These are phyloP conservation scores for Ceratitis capitata DNA, from an alignment of 1,140 invertebrate genomes.

Conservation along the genomic window DNA sequence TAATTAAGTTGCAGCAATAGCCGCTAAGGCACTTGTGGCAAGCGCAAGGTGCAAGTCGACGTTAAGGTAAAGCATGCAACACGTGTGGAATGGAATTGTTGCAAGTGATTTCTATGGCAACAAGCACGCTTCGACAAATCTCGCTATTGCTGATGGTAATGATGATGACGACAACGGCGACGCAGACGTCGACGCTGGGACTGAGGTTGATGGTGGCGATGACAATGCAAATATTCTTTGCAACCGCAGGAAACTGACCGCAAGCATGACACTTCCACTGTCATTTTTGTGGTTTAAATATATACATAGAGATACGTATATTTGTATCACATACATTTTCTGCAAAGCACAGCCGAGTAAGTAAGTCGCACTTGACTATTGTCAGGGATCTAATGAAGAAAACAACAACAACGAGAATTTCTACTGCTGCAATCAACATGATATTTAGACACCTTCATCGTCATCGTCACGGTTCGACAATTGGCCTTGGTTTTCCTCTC, in stretches of 20 bases:
- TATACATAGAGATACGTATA: neutral
- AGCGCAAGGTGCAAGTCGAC: neutral
- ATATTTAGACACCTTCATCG: neutral
- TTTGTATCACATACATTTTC: neutral
- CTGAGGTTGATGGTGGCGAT: constrained; percentile 1
- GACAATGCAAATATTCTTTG: neutral
- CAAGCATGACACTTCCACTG: neutral
- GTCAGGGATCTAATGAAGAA: neutral
- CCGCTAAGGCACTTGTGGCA: neutral
- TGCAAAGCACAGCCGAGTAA: neutral
- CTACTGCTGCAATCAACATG: neutral
- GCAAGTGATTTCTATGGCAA: neutral
- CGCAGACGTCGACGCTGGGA: neutral
- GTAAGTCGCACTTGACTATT: neutral
- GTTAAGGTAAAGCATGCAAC: neutral
- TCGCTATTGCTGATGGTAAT: neutral
- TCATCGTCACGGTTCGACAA: neutral
- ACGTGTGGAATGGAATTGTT: neutral
- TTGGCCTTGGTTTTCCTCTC: neutral
- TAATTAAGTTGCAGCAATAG: constrained; percentile 26
- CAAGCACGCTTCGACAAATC: neutral
- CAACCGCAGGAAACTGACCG: neutral
- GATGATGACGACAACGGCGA: neutral
- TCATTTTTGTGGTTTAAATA: neutral
- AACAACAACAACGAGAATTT: neutral